phyloP scores from a whole-genome alignment of 2,888 invertebrate species.

The Coleophora flavipennella region DNA sequence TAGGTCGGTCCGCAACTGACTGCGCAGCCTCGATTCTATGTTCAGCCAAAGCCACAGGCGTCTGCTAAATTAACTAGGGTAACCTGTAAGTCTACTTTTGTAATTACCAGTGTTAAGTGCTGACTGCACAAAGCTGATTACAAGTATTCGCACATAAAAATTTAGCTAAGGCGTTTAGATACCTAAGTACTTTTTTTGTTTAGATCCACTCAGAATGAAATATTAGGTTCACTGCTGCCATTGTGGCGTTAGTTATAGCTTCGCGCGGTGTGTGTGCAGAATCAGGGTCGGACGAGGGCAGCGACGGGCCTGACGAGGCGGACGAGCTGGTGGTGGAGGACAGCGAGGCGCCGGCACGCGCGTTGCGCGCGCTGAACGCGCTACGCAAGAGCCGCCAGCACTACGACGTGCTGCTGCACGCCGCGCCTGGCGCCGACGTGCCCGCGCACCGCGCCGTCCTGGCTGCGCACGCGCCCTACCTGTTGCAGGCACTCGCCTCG shows the following conservation, averaged over 20 bases:
- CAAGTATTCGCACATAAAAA: not conserved
- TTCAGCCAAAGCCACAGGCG: too few relatives aligned
- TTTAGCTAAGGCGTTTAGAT: not conserved
- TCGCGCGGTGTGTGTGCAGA: constrained; percentile 4
- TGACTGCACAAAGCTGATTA: not conserved
- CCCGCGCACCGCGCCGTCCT: constrained; percentile 78
- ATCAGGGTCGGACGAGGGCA: constrained; percentile 12
- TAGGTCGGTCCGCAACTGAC: too few relatives aligned
- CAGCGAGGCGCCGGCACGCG: constrained; percentile 71
- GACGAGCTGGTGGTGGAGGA: constrained; percentile 69
- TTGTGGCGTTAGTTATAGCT: not conserved
- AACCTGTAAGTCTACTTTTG: too few relatives aligned
- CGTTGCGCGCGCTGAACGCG: constrained; percentile 80
- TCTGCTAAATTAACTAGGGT: too few relatives aligned
- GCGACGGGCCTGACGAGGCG: constrained; percentile 30
- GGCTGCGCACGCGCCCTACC: constrained; percentile 83
- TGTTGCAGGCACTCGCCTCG: constrained; percentile 77
- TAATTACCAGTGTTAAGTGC: too few relatives aligned
- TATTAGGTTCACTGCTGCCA: not conserved
- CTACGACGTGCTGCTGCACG: constrained; percentile 88
- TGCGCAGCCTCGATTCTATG: too few relatives aligned
- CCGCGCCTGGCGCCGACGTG: constrained; percentile 63
- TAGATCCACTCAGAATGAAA: not conserved
- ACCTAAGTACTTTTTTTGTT: not conserved
- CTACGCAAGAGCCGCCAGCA: constrained; percentile 88